A percentile compares a stretch with the other conserved stretches of the same genome.
These are phyloP conservation scores for Morelia viridis DNA, from an alignment of 2,797 vertebrate species.

Conservation along the genomic window DNA sequence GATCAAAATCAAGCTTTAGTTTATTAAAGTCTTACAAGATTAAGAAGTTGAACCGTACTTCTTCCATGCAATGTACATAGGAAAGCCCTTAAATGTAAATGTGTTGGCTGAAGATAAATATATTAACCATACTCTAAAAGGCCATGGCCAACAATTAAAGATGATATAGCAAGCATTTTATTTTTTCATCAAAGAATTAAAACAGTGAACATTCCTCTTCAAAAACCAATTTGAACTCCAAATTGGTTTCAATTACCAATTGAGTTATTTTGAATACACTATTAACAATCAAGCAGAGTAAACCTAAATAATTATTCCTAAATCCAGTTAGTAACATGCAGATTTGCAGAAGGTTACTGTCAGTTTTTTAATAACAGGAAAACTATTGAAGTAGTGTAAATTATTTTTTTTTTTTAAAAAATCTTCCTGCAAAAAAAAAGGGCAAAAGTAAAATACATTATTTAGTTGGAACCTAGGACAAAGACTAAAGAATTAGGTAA, in stretches of 20 bases:
- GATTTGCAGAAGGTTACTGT: slow-evolving; percentile 41
- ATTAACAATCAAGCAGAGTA: neutral
- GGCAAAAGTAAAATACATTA: slow-evolving; percentile 51
- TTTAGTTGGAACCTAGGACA: slow-evolving; percentile 53
- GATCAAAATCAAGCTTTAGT: slow-evolving; percentile 7
- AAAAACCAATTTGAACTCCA: slow-evolving; percentile 37
- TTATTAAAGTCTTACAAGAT: slow-evolving; percentile 50
- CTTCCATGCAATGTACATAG: slow-evolving; percentile 39
- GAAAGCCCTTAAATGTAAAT: slow-evolving; percentile 62
- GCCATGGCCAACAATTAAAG: slow-evolving; percentile 62
- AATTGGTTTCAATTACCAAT: slow-evolving; percentile 44
- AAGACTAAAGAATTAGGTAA: slow-evolving; percentile 58
- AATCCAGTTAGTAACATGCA: slow-evolving; percentile 20
- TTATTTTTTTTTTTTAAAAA: slow-evolving; percentile 8
- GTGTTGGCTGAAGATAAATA: slow-evolving; percentile 56
- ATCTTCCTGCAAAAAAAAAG: slow-evolving; percentile 50
- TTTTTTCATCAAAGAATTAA: slow-evolving; percentile 45
- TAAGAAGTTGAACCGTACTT: slow-evolving; percentile 51
- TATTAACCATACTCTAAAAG: slow-evolving; percentile 31
- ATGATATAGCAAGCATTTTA: slow-evolving; percentile 45
- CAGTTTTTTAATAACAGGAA: slow-evolving; percentile 46
- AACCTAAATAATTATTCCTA: slow-evolving; percentile 13
- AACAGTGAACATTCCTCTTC: slow-evolving; percentile 38
- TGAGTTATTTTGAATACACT: slow-evolving; percentile 2
- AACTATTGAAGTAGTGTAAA: slow-evolving; percentile 46